These are phyloP conservation scores for Cyclargus thomasi DNA, from an alignment of 1,140 invertebrate genomes.

Conservation along the genomic window DNA sequence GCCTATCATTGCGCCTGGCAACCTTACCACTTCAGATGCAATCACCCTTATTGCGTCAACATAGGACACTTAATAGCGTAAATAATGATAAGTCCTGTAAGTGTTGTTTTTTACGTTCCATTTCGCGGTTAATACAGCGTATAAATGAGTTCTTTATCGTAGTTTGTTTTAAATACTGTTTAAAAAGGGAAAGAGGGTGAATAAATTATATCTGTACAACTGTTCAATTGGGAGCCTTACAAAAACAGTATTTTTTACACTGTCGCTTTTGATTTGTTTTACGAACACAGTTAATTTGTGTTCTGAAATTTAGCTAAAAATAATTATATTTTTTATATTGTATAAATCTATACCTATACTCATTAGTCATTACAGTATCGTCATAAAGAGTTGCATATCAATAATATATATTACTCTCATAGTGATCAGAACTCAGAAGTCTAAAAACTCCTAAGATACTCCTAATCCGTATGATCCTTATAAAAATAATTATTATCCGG, in stretches of 20 bases:
- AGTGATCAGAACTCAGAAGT: too few relatives aligned
- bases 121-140: conserved; percentile 66
- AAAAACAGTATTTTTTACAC: neutral
- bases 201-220: conserved; percentile 45
- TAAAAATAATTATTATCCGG: too few relatives aligned
- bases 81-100: conserved; percentile 28
- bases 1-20: conserved; percentile 36
- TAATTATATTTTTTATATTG: too few relatives aligned
- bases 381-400: too few relatives aligned
- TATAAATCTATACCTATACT: too few relatives aligned
- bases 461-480: too few relatives aligned
- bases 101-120: conserved; percentile 52
- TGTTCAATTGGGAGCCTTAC: neutral
- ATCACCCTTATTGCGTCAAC: conserved; percentile 12
- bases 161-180: conserved; percentile 61
- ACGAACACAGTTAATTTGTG: neutral
- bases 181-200: conserved; percentile 53
- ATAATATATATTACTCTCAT: too few relatives aligned
- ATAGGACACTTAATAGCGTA: conserved; percentile 30
- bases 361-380: too few relatives aligned
- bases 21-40: conserved; percentile 24
- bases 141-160: conserved; percentile 73
- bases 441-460: too few relatives aligned
- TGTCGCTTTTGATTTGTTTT: neutral
- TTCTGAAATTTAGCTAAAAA: too few relatives aligned